These are phyloP conservation scores for Eurypyga helias DNA, from an alignment of 2,113 vertebrate genomes.

Conservation along the genomic window DNA sequence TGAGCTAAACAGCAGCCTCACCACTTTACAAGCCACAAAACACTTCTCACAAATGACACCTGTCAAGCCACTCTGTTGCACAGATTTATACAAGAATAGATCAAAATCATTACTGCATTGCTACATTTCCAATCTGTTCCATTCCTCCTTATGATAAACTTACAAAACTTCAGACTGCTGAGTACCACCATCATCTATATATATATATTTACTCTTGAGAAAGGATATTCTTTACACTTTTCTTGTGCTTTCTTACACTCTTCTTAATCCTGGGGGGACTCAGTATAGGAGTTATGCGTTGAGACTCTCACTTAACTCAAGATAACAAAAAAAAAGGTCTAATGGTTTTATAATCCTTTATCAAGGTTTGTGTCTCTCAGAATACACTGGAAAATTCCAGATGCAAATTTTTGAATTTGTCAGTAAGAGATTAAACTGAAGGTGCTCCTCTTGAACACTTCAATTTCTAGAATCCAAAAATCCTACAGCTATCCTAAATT, in stretches of 20 bases:
- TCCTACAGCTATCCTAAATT: not conserved
- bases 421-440: not conserved
- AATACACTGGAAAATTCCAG: not conserved
- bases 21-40: slow-evolving; percentile 23
- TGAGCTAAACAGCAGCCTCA: not conserved
- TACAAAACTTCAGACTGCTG: not conserved
- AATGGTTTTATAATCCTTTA: not conserved
- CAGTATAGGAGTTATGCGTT: not conserved
- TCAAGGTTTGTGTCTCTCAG: not conserved
- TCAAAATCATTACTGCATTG: not conserved
- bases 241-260: too few species aligned
- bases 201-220: not conserved
- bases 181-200: not conserved
- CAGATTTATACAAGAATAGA: not conserved
- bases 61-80: not conserved
- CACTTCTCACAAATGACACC: not conserved
- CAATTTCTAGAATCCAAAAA: not conserved
- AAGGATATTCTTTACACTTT: not conserved
- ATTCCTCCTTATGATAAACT: not conserved
- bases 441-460: not conserved
- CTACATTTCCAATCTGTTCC: not conserved
- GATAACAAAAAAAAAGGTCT: not conserved
- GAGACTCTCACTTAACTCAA: not conserved
- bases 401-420: not conserved
- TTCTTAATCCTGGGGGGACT: not conserved